phyloP scores from a whole-genome alignment of 2,113 vertebrate species.

The Calyptommatus sinebrachiatus region DNA sequence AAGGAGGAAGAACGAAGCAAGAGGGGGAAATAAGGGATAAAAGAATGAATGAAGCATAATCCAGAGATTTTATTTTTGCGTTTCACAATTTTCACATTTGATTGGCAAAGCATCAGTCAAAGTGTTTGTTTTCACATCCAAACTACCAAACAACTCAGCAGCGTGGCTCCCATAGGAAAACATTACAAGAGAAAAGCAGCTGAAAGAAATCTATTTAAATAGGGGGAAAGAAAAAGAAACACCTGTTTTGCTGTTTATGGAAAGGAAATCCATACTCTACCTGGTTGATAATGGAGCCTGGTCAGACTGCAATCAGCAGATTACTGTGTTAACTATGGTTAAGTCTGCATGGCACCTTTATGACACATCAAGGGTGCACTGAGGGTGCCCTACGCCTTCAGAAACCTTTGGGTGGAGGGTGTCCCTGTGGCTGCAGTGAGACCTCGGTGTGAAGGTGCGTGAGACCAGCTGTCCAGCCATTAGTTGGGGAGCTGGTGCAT shows the following conservation, averaged over 20 bases:
- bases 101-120: constrained; percentile 66
- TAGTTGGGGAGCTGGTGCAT: too few species aligned
- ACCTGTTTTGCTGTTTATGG: not conserved
- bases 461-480: too few species aligned
- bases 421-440: too few species aligned
- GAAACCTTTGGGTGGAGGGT: too few species aligned
- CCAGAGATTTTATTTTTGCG: constrained; percentile 70
- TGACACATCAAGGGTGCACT: too few species aligned
- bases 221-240: not conserved
- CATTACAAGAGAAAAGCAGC: constrained; percentile 37
- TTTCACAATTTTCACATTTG: constrained; percentile 71
- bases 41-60: constrained; percentile 46
- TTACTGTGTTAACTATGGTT: too few species aligned
- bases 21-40: too few species aligned
- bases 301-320: not conserved
- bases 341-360: too few species aligned
- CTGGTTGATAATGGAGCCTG: not conserved
- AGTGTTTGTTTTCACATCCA: constrained; percentile 68
- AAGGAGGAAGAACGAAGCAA: too few species aligned
- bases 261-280: not conserved
- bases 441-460: too few species aligned
- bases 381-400: too few species aligned
- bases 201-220: constrained; percentile 41
- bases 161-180: constrained; percentile 55
- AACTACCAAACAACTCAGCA: constrained; percentile 64